Base-by-base conservation (phyloP, 2,113 vertebrate species). In the Neodon shergylaensis region DNA sequence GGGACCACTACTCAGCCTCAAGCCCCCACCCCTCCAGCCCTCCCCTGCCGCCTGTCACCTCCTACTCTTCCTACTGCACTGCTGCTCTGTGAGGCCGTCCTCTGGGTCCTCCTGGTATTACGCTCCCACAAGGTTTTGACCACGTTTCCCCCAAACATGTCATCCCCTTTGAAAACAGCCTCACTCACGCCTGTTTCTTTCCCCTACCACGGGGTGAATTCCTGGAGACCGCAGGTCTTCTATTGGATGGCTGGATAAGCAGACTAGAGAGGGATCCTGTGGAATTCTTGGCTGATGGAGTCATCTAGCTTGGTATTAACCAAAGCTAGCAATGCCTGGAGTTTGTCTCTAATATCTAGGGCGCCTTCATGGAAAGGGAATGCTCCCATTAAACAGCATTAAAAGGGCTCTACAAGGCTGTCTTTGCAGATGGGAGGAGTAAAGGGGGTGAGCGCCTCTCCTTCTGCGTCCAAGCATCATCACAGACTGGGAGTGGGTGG, bases 91-190 rank as follows among this genome's bases (percentile, higher is more conserved):
- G 63, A 70, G 0, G 6, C 31, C 28, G 0, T 28, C 83, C 78
- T 76, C n/a, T 11, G 17, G 42, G 76, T n/a, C 61, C 66, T 13
- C 66, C 21, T 36, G 6, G 63, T 61, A 33, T 28, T 4, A 1
- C 49, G 26, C 21, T 63, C 36, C 78, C 79, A 44, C 0, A 5
- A 83, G 91, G 22, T 74, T 39, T 7, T 22, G 66, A 65, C 54
- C 52, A 74, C 39, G 33, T 36, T 97, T 85, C 68, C 63, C 5
- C 3, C 36, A 76, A 94, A 94, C 33, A 65, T 44, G 28, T n/a
- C 17, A 28, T 73, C 36, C 54, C 68, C 22, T 63, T 74, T 95
- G 58, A 91, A 96, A 87, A 88, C 21, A 26, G 91, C 39, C 68
- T 42, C 39, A 14, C 76, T 49, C 39, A 16, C 8, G 7, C 5